These are phyloP conservation scores for Lipotes vexillifer DNA, from an alignment of 2,113 vertebrate species.

Conservation along the genomic window DNA sequence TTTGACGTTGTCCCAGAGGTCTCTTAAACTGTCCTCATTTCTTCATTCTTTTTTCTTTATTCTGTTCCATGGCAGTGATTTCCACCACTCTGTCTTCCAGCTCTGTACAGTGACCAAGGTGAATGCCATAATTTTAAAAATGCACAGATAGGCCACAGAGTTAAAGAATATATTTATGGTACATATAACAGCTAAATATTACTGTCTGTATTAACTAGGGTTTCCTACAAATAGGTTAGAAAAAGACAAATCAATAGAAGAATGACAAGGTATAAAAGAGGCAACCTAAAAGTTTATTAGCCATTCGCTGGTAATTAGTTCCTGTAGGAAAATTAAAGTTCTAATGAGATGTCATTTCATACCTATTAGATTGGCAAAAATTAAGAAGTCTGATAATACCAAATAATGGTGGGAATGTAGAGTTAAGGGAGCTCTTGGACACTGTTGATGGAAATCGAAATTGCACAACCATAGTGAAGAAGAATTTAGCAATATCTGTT, in stretches of 20 bases:
- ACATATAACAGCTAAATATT: not conserved
- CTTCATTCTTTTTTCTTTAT: too few relatives aligned
- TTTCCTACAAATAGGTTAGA: not conserved
- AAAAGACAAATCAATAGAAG: slow-evolving; percentile 7
- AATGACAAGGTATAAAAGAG: not conserved
- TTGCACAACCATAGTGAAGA: not conserved
- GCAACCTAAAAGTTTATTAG: not conserved
- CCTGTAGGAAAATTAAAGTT: not conserved
- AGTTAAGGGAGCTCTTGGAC: not conserved
- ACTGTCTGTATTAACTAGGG: not conserved
- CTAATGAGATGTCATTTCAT: not conserved
- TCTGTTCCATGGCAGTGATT: too few relatives aligned
- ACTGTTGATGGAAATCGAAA: not conserved
- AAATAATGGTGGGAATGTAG: not conserved
- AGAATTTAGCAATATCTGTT: not conserved
- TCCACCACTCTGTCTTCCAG: too few relatives aligned
- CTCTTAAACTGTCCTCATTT: too few relatives aligned
- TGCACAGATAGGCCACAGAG: not conserved
- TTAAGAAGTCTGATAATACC: not conserved
- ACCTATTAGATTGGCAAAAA: not conserved
- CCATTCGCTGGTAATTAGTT: not conserved
- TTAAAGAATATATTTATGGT: not conserved
- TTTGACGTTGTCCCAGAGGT: too few relatives aligned
- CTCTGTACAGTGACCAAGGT: not conserved
- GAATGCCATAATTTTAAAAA: not conserved